These are phyloP conservation scores for Athetis lepigone DNA, from an alignment of 2,888 invertebrate species.

Conservation along the genomic window DNA sequence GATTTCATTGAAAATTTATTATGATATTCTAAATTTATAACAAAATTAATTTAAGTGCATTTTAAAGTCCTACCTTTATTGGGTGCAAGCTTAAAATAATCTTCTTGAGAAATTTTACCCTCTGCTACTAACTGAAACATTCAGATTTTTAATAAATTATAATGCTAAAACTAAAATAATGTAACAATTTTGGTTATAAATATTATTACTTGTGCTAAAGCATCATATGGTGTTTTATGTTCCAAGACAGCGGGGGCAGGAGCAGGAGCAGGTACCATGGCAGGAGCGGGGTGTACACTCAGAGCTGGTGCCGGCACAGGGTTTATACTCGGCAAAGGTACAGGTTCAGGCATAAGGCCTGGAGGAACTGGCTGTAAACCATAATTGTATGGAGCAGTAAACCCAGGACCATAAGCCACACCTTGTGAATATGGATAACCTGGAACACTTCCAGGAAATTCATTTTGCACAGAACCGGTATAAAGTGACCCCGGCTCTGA, in stretches of 20 bases:
- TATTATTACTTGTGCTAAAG: constrained; percentile 85
- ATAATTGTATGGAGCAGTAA: constrained; percentile 72
- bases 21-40: constrained; percentile 5
- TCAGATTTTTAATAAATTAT: constrained; percentile 49
- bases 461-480: constrained; percentile 46
- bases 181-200: constrained; percentile 30
- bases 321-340: constrained; percentile 45
- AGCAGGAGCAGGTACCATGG: constrained; percentile 65
- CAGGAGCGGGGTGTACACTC: constrained; percentile 66
- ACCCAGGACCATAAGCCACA: constrained; percentile 69
- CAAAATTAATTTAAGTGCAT: constrained; percentile 7
- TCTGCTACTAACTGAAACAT: constrained; percentile 88
- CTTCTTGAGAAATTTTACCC: constrained; percentile 85
- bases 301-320: constrained; percentile 68
- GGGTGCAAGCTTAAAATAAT: constrained; percentile 86
- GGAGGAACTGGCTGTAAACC: constrained; percentile 56
- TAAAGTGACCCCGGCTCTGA: constrained; percentile 40
- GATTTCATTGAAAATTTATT: constrained; percentile 19
- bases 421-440: constrained; percentile 60
- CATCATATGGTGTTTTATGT: constrained; percentile 77
- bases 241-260: constrained; percentile 49
- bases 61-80: constrained; percentile 79
- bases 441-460: constrained; percentile 48
- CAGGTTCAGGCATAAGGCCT: constrained; percentile 60
- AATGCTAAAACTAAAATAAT: constrained; percentile 26